Evolutionary conservation across 2,113 vertebrate genomes (phyloP), one percentile per base, ranked within the genome.

Genomic region (Odocoileus hemionus): DNA sequence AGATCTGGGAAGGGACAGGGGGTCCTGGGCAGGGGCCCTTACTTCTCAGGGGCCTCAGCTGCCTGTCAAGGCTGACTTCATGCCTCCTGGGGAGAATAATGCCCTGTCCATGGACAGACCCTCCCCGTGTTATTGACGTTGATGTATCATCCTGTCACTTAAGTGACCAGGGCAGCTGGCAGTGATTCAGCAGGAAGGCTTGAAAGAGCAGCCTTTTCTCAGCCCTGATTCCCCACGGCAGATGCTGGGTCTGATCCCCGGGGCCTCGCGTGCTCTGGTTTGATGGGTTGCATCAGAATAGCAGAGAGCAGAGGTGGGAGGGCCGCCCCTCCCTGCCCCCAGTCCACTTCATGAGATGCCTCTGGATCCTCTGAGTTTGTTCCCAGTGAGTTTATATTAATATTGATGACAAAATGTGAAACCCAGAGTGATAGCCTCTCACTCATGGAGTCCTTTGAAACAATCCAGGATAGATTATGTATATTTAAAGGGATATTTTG

Each of bases 141-240:
- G 97, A 98, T 97, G 79, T 58, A 97, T 98, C 91, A n/a, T 97
- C 95, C 93, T 93, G 95, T 98, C 96, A 96, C 55, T 96, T 94
- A 97, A 83, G 93, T 97, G 93, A 83, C 86, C 43, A 54, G 91
- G 94, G 78, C 91, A 91, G 88, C 97, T 97, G 95, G 97, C 97
- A 95, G 36, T 86, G 97, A 94, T 95, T 95, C 87, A 80, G 88
- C 76, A 60, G 91, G 74, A 92, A 88, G 88, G 50, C 86, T 0
- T 0, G 16, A 12, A 30, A 54, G 13, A 57, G 83, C 74, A 92
- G 94, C n/a, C 91, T 97, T 90, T 89, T 86, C 94, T 95, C 67
- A 91, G 88, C 82, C 84, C 88, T 6, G 64, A 90, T 58, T 97
- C 93, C 89, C 90, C 15, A 67, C 8, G 78, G 97, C 98, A 97